These are phyloP conservation scores for Timema podura DNA, from an alignment of 2,888 invertebrate species.

Conservation along the genomic window DNA sequence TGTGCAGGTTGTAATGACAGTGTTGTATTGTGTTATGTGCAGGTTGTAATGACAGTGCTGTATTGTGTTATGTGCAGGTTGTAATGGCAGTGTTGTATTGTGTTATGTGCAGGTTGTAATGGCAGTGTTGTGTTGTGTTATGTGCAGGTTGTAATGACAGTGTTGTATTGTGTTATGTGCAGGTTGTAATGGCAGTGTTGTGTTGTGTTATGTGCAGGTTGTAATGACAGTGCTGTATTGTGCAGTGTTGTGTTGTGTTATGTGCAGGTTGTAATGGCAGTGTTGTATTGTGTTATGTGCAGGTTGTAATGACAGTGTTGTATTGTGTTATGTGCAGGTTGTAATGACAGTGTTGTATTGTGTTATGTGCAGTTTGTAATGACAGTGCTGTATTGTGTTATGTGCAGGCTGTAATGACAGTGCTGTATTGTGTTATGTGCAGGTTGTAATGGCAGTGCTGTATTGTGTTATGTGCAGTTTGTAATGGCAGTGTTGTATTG, in stretches of 20 bases:
- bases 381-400: background rate
- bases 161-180: background rate
- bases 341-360: constrained; percentile 6
- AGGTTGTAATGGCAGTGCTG: constrained; percentile 11
- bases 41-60: constrained; percentile 9
- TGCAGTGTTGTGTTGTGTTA: too few relatives aligned
- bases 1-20: constrained; percentile 9
- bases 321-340: constrained; percentile 4
- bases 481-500: constrained; percentile 9
- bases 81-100: constrained; percentile 9
- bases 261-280: constrained; percentile 11
- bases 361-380: constrained; percentile 7
- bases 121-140: constrained; percentile 1
- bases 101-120: constrained; percentile 9
- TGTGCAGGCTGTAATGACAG: constrained; percentile 8
- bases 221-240: constrained; percentile 5
- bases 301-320: constrained; percentile 10
- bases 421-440: background rate
- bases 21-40: background rate
- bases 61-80: constrained; percentile 4
- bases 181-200: constrained; percentile 12
- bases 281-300: background rate
- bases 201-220: constrained; percentile 1
- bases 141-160: constrained; percentile 9
- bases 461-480: constrained; percentile 1